A percentile compares a stretch with the other conserved stretches of the same genome.
These are phyloP conservation scores for Geotrupes spiniger DNA, from an alignment of 2,888 invertebrate genomes.

Conservation along the genomic window DNA sequence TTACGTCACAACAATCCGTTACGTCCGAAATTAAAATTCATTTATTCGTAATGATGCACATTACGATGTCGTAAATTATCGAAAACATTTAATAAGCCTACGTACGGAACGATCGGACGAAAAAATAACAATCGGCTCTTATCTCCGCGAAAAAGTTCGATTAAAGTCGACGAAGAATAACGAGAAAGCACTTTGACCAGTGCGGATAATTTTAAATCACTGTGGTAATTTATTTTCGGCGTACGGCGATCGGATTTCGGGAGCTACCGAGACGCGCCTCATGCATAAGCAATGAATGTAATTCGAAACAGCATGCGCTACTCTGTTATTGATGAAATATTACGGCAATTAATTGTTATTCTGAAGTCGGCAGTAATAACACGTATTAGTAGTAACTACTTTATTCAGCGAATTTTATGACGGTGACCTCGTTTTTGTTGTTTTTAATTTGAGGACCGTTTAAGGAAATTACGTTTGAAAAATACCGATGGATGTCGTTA, in stretches of 20 bases:
- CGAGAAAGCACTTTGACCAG: not conserved
- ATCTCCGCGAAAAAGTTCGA: not conserved
- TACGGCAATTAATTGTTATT: constrained; percentile 13
- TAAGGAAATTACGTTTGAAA: too few relatives aligned
- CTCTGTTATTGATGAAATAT: constrained; percentile 15
- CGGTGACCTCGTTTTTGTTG: not conserved
- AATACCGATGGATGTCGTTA: too few relatives aligned
- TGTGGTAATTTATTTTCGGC: constrained; percentile 12
- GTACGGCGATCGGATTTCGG: constrained; percentile 10
- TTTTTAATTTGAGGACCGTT: too few relatives aligned
- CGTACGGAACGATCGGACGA: too few relatives aligned
- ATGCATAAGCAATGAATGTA: constrained; percentile 18
- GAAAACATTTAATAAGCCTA: too few relatives aligned
- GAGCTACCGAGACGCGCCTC: constrained; percentile 6
- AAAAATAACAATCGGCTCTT: too few relatives aligned
- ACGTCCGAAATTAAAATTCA: too few relatives aligned
- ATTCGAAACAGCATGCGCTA: constrained; percentile 7
- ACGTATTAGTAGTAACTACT: not conserved
- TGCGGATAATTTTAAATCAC: constrained; percentile 8
- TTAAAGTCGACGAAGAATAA: not conserved
- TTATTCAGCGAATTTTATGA: not conserved
- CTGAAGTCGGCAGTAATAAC: constrained; percentile 5
- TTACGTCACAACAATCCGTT: too few relatives aligned
- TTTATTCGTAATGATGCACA: too few relatives aligned
- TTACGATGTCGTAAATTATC: too few relatives aligned